Evolutionary conservation across 2,888 invertebrate genomes (phyloP).

Genomic region (Ceramica pisi): DNA sequence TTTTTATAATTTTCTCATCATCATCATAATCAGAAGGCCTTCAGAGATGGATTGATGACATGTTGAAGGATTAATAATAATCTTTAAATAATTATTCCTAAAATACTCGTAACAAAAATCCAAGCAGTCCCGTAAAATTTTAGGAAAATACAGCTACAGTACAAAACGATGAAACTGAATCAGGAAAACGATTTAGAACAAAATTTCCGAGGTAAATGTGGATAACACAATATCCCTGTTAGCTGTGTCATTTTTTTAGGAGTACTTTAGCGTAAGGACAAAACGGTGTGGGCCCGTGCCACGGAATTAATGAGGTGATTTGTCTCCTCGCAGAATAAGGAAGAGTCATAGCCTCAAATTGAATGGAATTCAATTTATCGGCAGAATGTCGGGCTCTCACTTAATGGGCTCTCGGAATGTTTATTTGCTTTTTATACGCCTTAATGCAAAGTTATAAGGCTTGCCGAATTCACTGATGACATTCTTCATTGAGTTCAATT

Average conservation of each 20-base stretch:
- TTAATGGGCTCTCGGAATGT: constrained; percentile 73
- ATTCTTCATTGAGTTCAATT: constrained; percentile 48
- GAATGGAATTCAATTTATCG: constrained; percentile 79
- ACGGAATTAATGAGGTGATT: constrained; percentile 84
- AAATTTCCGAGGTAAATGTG: constrained; percentile 37
- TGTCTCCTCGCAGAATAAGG: constrained; percentile 74
- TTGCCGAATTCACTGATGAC: constrained; percentile 49
- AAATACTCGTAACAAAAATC: not conserved
- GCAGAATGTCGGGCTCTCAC: constrained; percentile 55
- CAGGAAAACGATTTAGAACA: constrained; percentile 27
- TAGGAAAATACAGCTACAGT: not conserved
- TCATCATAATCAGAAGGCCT: too few relatives aligned
- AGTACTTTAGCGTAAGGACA: constrained; percentile 68
- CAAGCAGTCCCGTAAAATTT: not conserved
- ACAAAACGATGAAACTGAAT: not conserved
- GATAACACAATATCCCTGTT: constrained; percentile 37
- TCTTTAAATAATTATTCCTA: not conserved
- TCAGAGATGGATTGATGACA: too few relatives aligned
- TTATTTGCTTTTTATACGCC: constrained; percentile 71
- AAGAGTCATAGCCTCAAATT: constrained; percentile 77
- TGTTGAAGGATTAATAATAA: too few relatives aligned
- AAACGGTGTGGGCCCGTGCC: constrained; percentile 75
- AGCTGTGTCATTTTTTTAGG: constrained; percentile 55
- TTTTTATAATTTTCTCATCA: too few relatives aligned
- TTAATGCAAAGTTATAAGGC: constrained; percentile 63